phyloP scores from a whole-genome alignment of 2,797 vertebrate genomes.

The Spheniscus humboldti region DNA sequence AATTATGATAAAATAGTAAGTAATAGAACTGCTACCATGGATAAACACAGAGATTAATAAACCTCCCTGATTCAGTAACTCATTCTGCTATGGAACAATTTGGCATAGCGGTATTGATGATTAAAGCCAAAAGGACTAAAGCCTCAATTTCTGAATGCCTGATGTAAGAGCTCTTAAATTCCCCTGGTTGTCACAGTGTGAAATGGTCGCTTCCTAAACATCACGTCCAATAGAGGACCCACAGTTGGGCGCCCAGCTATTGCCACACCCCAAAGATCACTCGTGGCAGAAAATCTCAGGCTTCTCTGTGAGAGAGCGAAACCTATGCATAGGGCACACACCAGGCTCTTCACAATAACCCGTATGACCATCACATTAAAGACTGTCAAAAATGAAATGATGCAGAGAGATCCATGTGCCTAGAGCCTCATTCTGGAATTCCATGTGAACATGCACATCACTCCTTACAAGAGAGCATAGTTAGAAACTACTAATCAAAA shows the following conservation, averaged over 20 bases:
- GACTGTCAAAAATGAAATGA: background rate
- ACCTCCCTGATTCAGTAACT: background rate
- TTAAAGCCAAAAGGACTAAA: background rate
- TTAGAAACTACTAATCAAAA: background rate
- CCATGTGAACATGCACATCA: background rate
- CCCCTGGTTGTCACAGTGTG: background rate
- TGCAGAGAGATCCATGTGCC: background rate
- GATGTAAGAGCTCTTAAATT: background rate
- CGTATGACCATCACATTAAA: fast-evolving
- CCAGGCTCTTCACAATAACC: background rate
- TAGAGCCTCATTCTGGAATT: background rate
- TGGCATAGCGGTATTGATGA: background rate
- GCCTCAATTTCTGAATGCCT: background rate
- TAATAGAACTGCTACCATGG: background rate
- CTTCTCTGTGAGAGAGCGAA: background rate
- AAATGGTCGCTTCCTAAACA: background rate
- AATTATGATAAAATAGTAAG: background rate
- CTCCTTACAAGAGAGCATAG: background rate
- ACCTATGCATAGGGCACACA: background rate
- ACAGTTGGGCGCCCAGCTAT: background rate
- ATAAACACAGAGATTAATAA: background rate
- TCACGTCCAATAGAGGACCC: background rate
- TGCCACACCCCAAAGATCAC: background rate
- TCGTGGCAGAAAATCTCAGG: background rate
- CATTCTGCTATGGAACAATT: background rate